A percentile compares a stretch with the other conserved stretches of the same genome.
phyloP scores from a whole-genome alignment of 2,113 vertebrate species.

The Pao palembangensis region DNA sequence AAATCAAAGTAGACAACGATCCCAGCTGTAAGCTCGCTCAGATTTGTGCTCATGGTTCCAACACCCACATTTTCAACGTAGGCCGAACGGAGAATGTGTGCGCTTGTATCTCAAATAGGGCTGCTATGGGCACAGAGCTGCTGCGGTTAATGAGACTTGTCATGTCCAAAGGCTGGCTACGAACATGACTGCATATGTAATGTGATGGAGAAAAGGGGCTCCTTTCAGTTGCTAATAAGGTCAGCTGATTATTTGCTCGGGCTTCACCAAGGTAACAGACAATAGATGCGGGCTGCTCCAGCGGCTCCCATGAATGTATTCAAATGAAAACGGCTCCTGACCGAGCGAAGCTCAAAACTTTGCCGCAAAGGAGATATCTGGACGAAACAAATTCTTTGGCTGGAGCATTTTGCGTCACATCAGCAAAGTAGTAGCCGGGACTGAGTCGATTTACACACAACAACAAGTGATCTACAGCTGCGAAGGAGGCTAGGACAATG shows the following conservation, averaged over 20 bases:
- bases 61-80: neutral
- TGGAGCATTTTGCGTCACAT: neutral
- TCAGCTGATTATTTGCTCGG: slow-evolving; percentile 54
- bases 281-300: slow-evolving; percentile 37
- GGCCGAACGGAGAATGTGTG: neutral
- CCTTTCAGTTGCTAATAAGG: slow-evolving; percentile 72
- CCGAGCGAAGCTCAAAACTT: neutral
- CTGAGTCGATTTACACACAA: neutral
- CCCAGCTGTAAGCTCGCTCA: too few species aligned
- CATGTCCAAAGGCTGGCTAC: slow-evolving; percentile 16
- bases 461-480: neutral
- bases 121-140: slow-evolving; percentile 9
- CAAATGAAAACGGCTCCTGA: slow-evolving; percentile 23
- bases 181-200: slow-evolving; percentile 51
- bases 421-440: too few species aligned
- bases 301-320: slow-evolving; percentile 35
- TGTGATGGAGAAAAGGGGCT: slow-evolving; percentile 23
- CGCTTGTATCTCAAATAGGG: neutral
- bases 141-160: slow-evolving; percentile 7
- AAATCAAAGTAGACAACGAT: neutral
- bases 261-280: slow-evolving; percentile 67
- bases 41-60: too few species aligned
- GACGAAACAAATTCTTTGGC: neutral
- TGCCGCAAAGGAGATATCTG: neutral
- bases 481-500: slow-evolving; percentile 20